Conservation (phyloP, 2,888 invertebrate genomes). For the Drosophila prostipennis region DNA sequence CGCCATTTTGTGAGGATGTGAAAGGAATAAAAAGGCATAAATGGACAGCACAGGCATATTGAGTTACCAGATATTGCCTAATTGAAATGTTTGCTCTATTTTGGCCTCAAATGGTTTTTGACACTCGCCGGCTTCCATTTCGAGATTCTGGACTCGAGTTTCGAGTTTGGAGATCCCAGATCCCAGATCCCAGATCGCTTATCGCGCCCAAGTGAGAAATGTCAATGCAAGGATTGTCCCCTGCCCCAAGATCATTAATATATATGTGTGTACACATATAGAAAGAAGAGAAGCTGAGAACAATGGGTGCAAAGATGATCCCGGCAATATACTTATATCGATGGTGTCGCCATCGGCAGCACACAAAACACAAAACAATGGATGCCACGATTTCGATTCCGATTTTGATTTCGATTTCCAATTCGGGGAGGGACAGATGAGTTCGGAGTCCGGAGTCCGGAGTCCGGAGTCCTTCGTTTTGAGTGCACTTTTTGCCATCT, state of each 20-base stretch:
- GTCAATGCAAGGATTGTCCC: slow-evolving; percentile 54
- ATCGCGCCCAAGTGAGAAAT: slow-evolving; percentile 75
- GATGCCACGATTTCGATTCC: slow-evolving; percentile 8
- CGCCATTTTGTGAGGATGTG: slow-evolving; percentile 1
- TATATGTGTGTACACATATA: not conserved
- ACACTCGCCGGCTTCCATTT: slow-evolving; percentile 36
- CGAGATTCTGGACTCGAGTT: slow-evolving; percentile 1
- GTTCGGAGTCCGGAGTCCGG: slow-evolving; percentile 48
- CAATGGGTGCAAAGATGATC: slow-evolving; percentile 38
- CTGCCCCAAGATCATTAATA: slow-evolving; percentile 13
- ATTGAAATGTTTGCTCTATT: slow-evolving; percentile 71
- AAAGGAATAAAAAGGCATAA: not conserved
- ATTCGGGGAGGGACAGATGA: slow-evolving; percentile 55
- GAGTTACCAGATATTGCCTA: slow-evolving; percentile 69
- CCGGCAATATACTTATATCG: slow-evolving; percentile 19
- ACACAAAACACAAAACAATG: slow-evolving; percentile 61
- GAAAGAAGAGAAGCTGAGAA: not conserved
- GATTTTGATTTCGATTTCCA: not conserved
- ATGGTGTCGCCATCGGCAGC: slow-evolving; percentile 49
- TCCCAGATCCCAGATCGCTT: slow-evolving; percentile 43
- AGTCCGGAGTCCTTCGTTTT: slow-evolving; percentile 35
- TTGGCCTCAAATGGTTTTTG: slow-evolving; percentile 48
- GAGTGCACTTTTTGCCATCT: slow-evolving; percentile 51
- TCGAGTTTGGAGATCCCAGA: slow-evolving; percentile 1
- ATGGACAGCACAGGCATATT: slow-evolving; percentile 36